Evolutionary conservation across 2,888 invertebrate species (phyloP), one percentile per base, ranked within the genome.

Genomic region (Scelioninae gen. 1): DNA sequence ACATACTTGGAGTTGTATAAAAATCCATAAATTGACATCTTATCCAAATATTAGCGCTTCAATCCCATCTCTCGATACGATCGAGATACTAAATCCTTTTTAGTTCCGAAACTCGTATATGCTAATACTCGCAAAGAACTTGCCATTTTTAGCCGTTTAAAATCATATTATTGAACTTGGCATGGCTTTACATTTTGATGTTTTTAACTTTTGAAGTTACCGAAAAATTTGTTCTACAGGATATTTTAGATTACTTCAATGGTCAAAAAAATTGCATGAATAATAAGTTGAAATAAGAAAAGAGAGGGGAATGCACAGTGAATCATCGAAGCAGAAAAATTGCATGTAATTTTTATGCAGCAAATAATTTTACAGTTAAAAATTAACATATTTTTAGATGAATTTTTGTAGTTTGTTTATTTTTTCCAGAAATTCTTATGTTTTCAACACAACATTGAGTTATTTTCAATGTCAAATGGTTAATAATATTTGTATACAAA

Each of bases 191-290:
- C 60, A 72, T 72, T 62, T 72, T 62, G 62, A 62, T 16, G 49
- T 53, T 32, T 34, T 1, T 10, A 13, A 45, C 9, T 32, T 55
- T 4, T 32, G 15, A 43, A 16, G 10, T 45, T 38, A 60, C 47
- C 56, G 23, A 23, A 16, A 34, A 74, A 65, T 62, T 60, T 77
- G 77, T 51, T 66, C 56, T 65, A 47, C 49, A 75, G 55, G 8
- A 53, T 63, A 55, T 40, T 55, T 51, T 29, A 40, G 38, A 13
- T 32, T 23, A 49, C 60, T 31, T 49, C 13, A 55, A 60, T 23
- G 1, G 23, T 23, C 23, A 4, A 23, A 23, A 23, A 23, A 23
- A 23, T 23, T 23, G 23, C 23, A 23, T 23, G 23, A 23, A 23
- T 23, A 23, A 23, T 23, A 23, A 23, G 23, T 23, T 23, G 2